Evolutionary conservation across 2,113 vertebrate genomes (phyloP).

Genomic region (Smithornis capensis): DNA sequence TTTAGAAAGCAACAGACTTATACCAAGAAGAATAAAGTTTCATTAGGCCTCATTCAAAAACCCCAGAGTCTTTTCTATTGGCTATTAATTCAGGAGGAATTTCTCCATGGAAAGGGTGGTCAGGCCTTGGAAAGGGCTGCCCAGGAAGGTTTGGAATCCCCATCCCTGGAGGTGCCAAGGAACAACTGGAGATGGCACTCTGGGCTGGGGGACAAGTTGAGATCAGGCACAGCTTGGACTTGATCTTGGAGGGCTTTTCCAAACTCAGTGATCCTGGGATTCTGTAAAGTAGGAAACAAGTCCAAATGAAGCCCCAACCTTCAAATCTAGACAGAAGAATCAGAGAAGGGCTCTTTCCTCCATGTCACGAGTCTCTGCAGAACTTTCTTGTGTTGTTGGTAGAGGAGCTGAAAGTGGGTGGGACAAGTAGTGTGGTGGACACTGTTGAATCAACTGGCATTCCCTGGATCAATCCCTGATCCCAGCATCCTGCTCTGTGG

Average conservation of each 20-base stretch:
- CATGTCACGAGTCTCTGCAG: background rate
- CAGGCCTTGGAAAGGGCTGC: background rate
- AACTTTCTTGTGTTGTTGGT: background rate
- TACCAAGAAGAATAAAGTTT: background rate
- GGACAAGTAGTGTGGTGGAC: background rate
- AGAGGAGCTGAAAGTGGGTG: background rate
- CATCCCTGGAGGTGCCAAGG: background rate
- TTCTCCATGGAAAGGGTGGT: background rate
- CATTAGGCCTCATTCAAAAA: background rate
- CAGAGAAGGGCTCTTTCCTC: background rate
- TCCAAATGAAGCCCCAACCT: background rate
- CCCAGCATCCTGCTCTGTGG: background rate
- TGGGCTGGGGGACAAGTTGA: background rate
- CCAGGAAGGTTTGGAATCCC: background rate
- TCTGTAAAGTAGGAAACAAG: background rate
- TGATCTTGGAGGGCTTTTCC: background rate
- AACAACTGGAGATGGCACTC: background rate
- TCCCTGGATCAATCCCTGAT: background rate
- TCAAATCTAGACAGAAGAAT: background rate
- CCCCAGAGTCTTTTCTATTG: background rate
- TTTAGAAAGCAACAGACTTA: background rate
- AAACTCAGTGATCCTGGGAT: rapidly evolving
- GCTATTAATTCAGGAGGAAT: background rate
- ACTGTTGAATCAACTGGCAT: background rate
- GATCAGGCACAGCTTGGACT: background rate